Base-by-base conservation (phyloP, 53 echinoderm and acorn worm species). In the Antedon mediterranea region DNA sequence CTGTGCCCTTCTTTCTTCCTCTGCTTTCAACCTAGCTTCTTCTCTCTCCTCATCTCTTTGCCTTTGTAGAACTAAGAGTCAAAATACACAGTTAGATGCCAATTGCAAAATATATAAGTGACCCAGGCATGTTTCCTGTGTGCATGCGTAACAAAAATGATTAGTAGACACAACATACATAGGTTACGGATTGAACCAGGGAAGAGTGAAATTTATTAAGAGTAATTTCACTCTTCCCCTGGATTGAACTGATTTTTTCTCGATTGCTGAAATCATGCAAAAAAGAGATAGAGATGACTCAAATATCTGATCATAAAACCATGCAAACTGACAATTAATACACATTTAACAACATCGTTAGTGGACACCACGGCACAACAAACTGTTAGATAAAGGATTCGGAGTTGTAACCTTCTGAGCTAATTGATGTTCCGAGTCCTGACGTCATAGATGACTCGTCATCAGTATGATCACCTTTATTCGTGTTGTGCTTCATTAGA, bases 371-470 rank as follows among this genome's bases (percentile, higher is more conserved):
- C 41, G 41, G 57, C 57, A 57, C 57, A 57, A 26, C 57, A 57
- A 57, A 57, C 6, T 57, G 57, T 57, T 57, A 57, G 57, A 26
- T 8, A 23, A 8, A 3, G 8, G 6, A 73, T 28, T 28, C 30
- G 28, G 11, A 76, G 15, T 28, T 76, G 34, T 18, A 4, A 91
- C 91, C 88, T 91, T 91, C 88, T 30, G 91, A 86, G 41, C 77
- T 73, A 32, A 89, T 82, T 15, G 90, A 89, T 28, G 90, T 88
- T 42, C 89, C 94, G 27, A 91, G 76, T 34, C 91, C 94, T 11
- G 94, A 94, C 0, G 90, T 34, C 57, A 57, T 57, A 33, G 76
- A 76, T 7, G 76, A 76, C 34, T 14, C 3, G 28, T 33, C 76
- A 28, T 32, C 76, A 8, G 32, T 31, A 31, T 15, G 23, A 57